Conservation (phyloP, 2,113 vertebrate genomes). For the Pantherophis guttatus region DNA sequence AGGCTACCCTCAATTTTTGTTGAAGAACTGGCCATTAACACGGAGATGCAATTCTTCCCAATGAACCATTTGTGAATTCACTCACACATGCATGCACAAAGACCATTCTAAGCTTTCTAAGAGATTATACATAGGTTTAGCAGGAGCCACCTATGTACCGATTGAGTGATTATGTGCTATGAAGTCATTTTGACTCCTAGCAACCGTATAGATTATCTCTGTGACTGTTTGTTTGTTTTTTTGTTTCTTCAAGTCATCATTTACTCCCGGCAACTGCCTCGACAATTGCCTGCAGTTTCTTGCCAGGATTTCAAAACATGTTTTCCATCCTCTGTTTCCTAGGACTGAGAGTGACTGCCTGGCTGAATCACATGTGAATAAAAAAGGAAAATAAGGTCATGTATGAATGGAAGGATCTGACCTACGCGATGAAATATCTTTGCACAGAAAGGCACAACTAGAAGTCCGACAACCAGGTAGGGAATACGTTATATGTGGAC, state of each 20-base stretch:
- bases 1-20: not conserved
- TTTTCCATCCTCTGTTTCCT: not conserved
- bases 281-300: not conserved
- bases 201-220: not conserved
- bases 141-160: not conserved
- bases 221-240: not conserved
- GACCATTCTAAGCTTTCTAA: not conserved
- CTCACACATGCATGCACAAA: not conserved
- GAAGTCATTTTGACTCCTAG: not conserved
- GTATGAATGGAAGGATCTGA: not conserved
- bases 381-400: not conserved
- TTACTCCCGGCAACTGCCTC: not conserved
- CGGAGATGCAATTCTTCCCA: not conserved
- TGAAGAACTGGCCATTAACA: not conserved
- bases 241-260: not conserved
- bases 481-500: not conserved
- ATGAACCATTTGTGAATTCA: not conserved
- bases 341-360: not conserved
- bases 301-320: not conserved
- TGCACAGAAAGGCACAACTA: not conserved
- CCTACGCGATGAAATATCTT: not conserved
- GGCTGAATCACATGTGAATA: not conserved
- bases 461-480: not conserved
- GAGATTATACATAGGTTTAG: not conserved
- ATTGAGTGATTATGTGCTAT: not conserved